Evolutionary conservation across 2,888 invertebrate species (phyloP).

Genomic region (Folsomia manolachei): DNA sequence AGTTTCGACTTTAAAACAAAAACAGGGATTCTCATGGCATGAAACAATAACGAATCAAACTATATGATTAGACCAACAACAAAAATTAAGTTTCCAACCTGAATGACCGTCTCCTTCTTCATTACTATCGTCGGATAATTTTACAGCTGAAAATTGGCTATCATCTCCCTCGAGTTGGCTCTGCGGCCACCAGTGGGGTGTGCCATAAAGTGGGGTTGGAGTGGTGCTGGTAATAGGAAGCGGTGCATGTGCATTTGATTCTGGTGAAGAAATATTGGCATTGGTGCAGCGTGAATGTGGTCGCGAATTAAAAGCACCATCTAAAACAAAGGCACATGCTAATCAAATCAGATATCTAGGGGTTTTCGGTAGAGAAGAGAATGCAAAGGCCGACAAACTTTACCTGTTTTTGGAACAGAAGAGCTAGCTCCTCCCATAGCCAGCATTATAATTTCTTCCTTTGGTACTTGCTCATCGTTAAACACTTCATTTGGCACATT

Average conservation of each 20-base stretch:
- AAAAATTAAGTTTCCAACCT: neutral
- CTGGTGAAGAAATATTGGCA: neutral
- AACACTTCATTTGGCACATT: constrained; percentile 45
- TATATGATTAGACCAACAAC: too few species aligned
- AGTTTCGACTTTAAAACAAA: too few species aligned
- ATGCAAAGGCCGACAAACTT: too few species aligned
- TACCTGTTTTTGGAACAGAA: neutral
- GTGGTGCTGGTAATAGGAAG: constrained; percentile 3
- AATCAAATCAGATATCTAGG: neutral
- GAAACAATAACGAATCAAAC: too few species aligned
- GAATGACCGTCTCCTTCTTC: constrained; percentile 4
- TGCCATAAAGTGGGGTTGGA: constrained; percentile 38
- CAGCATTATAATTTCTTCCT: neutral
- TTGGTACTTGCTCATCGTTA: constrained; percentile 10
- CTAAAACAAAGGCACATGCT: neutral
- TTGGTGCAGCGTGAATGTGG: too few species aligned
- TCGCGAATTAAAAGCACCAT: neutral
- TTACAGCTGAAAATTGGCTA: too few species aligned
- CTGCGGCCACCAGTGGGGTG: constrained; percentile 48
- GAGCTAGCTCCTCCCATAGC: neutral
- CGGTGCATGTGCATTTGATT: neutral
- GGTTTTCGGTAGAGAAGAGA: neutral
- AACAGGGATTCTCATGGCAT: too few species aligned
- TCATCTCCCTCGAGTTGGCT: constrained; percentile 9
- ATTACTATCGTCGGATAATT: constrained; percentile 2